Conservation (phyloP, 1,140 invertebrate species). For the Drosophila obscura region DNA sequence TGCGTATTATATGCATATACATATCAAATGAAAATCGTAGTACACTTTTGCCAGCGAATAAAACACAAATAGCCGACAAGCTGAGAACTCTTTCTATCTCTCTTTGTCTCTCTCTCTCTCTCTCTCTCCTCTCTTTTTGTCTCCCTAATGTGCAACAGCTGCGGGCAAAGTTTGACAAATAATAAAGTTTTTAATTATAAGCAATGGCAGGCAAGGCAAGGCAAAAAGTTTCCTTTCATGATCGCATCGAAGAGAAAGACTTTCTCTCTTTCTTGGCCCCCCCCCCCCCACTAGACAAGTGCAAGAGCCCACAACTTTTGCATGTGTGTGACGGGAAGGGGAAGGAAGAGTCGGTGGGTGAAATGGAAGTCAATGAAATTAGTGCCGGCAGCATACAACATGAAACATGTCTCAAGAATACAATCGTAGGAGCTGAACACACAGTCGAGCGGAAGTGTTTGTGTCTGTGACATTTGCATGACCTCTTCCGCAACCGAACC, state of each 20-base stretch:
- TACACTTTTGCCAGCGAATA: too few species aligned
- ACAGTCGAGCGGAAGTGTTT: constrained; percentile 58
- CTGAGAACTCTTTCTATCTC: background rate
- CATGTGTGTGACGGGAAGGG: background rate
- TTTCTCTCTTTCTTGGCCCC: constrained; percentile 14
- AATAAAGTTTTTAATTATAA: constrained; percentile 83
- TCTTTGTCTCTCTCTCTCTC: background rate
- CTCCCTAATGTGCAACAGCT: constrained; percentile 77
- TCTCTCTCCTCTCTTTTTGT: constrained; percentile 6
- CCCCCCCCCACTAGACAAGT: background rate
- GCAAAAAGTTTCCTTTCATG: constrained; percentile 57
- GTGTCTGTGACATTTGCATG: constrained; percentile 75
- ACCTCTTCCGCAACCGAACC: constrained; percentile 4
- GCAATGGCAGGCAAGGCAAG: constrained; percentile 56
- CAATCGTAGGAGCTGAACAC: constrained; percentile 3
- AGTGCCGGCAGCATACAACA: constrained; percentile 44
- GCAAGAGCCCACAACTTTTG: constrained; percentile 32
- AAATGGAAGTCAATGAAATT: constrained; percentile 75
- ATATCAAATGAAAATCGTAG: too few species aligned
- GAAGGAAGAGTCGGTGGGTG: background rate
- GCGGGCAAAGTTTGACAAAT: constrained; percentile 78
- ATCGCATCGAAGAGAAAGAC: constrained; percentile 56
- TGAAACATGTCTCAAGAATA: constrained; percentile 6
- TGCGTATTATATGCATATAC: too few species aligned
- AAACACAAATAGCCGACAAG: background rate